phyloP scores from a whole-genome alignment of 2,888 invertebrate genomes.

The Callyntrura guangdongensis region DNA sequence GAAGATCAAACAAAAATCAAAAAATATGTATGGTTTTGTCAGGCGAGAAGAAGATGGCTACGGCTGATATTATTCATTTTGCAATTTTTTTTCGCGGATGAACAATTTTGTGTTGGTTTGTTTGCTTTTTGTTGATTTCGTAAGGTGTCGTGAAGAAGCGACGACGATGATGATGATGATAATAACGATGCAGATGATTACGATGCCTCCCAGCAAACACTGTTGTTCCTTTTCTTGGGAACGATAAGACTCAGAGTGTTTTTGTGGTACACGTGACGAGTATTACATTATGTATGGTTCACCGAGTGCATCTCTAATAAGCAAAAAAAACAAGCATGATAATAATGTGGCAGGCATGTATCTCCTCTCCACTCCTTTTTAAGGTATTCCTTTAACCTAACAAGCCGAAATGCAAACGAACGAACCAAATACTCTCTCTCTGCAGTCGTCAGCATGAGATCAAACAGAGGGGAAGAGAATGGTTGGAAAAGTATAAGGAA shows the following conservation, averaged over 20 bases:
- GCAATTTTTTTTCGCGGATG: slow-evolving; percentile 47
- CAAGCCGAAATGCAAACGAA: neutral
- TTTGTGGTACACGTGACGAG: slow-evolving; percentile 49
- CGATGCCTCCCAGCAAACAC: slow-evolving; percentile 28
- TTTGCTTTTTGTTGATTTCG: neutral
- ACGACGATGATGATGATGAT: neutral
- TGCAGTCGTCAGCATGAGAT: too few species aligned
- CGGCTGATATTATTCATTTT: neutral
- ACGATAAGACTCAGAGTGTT: neutral
- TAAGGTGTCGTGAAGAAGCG: too few species aligned
- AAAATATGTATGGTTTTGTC: neutral
- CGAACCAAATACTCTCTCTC: neutral
- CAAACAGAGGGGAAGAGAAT: too few species aligned
- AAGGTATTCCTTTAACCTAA: slow-evolving; percentile 59
- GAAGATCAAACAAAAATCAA: neutral
- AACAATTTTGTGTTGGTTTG: slow-evolving; percentile 22
- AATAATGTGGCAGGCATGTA: neutral
- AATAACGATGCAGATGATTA: neutral
- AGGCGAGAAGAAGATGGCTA: neutral
- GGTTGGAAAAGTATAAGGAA: slow-evolving; percentile 24
- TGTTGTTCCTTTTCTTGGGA: neutral
- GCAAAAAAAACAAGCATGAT: neutral
- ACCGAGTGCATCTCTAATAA: slow-evolving; percentile 54
- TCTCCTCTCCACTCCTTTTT: slow-evolving; percentile 52
- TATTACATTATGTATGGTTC: slow-evolving; percentile 49